A percentile compares a stretch with the other conserved stretches of the same genome.
Evolutionary conservation across 2,113 vertebrate species (phyloP).

Genomic region (Melanerpes aurifrons): DNA sequence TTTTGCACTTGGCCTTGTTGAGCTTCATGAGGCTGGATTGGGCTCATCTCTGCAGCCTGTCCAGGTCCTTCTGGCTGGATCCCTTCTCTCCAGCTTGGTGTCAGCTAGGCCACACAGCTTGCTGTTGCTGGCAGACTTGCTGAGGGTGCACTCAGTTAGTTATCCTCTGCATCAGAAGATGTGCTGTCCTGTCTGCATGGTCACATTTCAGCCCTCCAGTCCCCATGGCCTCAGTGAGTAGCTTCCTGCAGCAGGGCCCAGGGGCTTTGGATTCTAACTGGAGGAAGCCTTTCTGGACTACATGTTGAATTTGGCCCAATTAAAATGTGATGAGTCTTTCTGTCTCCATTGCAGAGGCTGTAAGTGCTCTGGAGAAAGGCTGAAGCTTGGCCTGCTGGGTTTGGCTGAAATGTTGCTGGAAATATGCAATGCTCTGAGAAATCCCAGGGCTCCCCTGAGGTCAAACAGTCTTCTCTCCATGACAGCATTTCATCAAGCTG

Average conservation of each 20-base stretch:
- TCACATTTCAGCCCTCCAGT: not conserved
- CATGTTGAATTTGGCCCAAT: slow-evolving; percentile 53
- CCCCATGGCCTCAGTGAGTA: not conserved
- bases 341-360: slow-evolving; percentile 53
- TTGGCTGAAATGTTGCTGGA: slow-evolving; percentile 45
- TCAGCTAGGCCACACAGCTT: too few species aligned
- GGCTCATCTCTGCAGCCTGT: too few species aligned
- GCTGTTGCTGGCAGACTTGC: too few species aligned
- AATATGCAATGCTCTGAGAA: slow-evolving; percentile 58
- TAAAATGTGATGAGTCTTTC: slow-evolving; percentile 64
- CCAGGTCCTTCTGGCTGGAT: too few species aligned
- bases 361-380: slow-evolving; percentile 51
- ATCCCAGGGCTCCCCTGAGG: slow-evolving; percentile 68
- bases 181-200: not conserved
- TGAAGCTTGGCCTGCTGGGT: slow-evolving; percentile 55
- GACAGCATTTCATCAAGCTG: slow-evolving; percentile 39
- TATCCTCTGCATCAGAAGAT: not conserved
- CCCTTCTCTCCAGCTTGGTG: too few species aligned
- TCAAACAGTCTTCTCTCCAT: slow-evolving; percentile 14
- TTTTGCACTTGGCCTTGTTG: too few species aligned
- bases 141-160: too few species aligned
- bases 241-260: not conserved
- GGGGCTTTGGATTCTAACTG: not conserved
- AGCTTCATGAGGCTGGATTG: too few species aligned
- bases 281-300: slow-evolving; percentile 25